phyloP scores from a whole-genome alignment of 2,888 invertebrate genomes.

The Oscheius onirici region DNA sequence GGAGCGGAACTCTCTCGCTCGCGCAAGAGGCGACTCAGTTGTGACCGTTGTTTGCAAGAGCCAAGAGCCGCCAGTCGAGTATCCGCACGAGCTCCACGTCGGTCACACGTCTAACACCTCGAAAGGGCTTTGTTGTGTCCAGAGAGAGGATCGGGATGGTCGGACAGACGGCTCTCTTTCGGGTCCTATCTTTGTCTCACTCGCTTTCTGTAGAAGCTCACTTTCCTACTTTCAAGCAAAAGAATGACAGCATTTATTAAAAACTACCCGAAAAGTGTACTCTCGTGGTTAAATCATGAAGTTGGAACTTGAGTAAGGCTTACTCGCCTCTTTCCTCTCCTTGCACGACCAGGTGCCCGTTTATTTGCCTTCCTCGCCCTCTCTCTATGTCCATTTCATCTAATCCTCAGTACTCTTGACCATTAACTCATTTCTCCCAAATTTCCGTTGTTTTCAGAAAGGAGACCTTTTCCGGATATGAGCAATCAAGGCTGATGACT shows the following conservation, averaged over 20 bases:
- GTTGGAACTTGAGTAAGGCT: neutral
- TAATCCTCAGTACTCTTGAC: constrained; percentile 2
- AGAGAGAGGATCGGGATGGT: neutral
- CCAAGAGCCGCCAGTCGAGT: constrained; percentile 17
- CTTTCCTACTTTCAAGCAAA: neutral
- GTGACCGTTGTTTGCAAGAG: constrained; percentile 24
- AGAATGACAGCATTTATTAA: neutral
- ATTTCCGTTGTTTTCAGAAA: neutral
- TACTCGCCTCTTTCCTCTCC: no score
- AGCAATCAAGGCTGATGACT: constrained; percentile 2
- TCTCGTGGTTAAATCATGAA: neutral
- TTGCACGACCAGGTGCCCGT: constrained; percentile 31
- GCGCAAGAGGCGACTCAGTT: neutral
- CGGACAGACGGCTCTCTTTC: neutral
- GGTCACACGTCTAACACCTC: no score
- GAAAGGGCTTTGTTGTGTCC: neutral
- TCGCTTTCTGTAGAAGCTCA: neutral
- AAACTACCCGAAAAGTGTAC: neutral
- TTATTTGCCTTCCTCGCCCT: constrained; percentile 17
- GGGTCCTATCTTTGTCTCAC: neutral
- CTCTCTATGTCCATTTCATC: constrained; percentile 11
- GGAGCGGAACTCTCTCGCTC: no score
- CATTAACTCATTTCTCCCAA: neutral
- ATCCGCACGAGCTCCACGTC: constrained; percentile 10
- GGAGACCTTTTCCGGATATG: constrained; percentile 1